Percentiles rank a stretch among this genome's conserved stretches.
Conservation (phyloP, 2,888 invertebrate species). For the Seira ritae region DNA sequence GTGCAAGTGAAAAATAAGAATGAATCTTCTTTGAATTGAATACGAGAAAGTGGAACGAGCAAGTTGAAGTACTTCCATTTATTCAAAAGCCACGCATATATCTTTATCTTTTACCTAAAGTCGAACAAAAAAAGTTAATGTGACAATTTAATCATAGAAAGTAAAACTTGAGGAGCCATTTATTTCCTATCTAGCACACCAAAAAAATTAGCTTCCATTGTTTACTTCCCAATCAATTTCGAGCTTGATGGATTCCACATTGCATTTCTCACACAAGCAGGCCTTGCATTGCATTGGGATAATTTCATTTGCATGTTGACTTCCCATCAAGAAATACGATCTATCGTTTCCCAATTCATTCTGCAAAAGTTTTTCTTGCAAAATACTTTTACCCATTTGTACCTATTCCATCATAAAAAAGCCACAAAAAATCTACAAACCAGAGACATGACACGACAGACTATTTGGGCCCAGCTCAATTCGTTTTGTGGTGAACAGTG, state of each 20-base stretch:
- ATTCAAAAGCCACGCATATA: too few species aligned
- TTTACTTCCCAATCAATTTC: neutral
- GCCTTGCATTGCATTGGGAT: neutral
- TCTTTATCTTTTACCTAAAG: too few species aligned
- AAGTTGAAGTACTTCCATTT: too few species aligned
- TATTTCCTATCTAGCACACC: too few species aligned
- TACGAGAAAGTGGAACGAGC: too few species aligned
- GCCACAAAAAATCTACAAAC: neutral
- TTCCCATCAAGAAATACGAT: neutral
- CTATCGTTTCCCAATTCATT: too few species aligned
- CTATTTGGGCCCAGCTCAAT: neutral
- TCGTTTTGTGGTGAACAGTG: neutral
- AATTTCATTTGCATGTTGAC: conserved; percentile 10
- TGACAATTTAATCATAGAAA: too few species aligned
- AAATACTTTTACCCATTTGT: neutral
- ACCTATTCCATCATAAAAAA: neutral
- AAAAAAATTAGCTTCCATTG: neutral
- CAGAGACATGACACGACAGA: neutral
- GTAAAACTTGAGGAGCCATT: too few species aligned
- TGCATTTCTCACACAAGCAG: neutral
- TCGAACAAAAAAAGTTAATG: too few species aligned
- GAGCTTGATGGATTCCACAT: neutral
- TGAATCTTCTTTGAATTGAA: too few species aligned
- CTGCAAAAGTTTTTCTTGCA: neutral
- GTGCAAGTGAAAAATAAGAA: too few species aligned